Percentiles rank a stretch among this genome's conserved stretches.
These are phyloP conservation scores for Pseudopodoces humilis DNA, from an alignment of 2,113 vertebrate species.

Conservation along the genomic window DNA sequence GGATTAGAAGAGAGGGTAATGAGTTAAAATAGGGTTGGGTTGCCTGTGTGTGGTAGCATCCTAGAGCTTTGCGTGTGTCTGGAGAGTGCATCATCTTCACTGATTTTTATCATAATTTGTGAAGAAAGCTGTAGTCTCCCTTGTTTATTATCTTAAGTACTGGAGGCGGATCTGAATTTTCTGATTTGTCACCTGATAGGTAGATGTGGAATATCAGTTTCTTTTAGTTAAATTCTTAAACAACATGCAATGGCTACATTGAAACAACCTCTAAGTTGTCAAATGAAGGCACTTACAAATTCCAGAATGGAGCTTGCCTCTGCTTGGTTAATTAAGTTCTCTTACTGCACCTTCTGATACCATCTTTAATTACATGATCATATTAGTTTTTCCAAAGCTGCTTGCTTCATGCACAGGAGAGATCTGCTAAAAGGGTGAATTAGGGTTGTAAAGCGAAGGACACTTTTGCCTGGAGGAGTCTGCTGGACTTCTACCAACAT, in stretches of 20 bases:
- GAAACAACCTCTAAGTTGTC: not conserved
- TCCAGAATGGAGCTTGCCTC: not conserved
- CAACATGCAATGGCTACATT: not conserved
- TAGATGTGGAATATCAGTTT: not conserved
- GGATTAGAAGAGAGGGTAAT: not conserved
- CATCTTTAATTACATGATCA: conserved; percentile 42
- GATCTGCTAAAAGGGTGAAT: not conserved
- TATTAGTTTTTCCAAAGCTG: conserved; percentile 12
- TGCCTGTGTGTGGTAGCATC: not conserved
- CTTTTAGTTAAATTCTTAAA: not conserved
- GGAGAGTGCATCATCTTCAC: not conserved
- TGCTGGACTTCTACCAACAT: not conserved
- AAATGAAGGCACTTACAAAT: not conserved
- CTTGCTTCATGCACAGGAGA: not conserved
- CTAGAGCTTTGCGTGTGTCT: not conserved
- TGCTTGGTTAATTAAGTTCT: conserved; percentile 29
- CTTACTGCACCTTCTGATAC: conserved; percentile 1
- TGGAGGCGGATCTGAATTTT: not conserved
- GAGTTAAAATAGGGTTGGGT: not conserved
- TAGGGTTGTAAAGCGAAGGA: not conserved
- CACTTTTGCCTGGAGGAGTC: not conserved
- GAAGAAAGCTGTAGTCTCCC: not conserved
- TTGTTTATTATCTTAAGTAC: not conserved
- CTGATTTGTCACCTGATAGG: not conserved
- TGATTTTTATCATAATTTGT: not conserved